Conservation (phyloP, 2,113 vertebrate species). For the Pongo abelii region DNA sequence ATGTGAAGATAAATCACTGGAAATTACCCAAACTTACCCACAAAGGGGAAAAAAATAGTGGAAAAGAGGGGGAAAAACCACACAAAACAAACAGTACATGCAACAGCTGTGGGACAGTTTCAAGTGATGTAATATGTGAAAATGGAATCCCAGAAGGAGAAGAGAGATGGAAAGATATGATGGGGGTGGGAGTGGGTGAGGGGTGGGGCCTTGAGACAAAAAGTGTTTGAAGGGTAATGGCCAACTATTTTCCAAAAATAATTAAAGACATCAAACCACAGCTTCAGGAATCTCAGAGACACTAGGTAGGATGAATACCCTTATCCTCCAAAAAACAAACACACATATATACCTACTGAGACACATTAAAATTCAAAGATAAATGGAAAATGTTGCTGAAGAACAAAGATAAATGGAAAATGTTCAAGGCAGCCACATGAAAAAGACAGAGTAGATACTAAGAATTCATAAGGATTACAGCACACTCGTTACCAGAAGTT, state of each 20-base stretch:
- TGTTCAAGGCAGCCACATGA: neutral
- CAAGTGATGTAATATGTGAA: neutral
- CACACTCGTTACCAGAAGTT: neutral
- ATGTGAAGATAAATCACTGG: neutral
- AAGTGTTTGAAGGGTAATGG: neutral
- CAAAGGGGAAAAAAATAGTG: neutral
- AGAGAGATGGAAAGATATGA: neutral
- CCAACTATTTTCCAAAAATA: neutral
- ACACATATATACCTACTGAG: neutral
- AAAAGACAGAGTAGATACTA: neutral
- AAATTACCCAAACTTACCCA: neutral
- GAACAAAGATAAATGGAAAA: neutral
- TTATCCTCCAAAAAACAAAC: neutral
- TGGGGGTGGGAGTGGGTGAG: neutral
- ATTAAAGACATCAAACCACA: neutral
- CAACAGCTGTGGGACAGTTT: neutral
- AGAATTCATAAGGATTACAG: neutral
- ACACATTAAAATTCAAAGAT: neutral
- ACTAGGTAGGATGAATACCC: neutral
- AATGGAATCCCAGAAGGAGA: neutral
- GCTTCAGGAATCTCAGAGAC: neutral
- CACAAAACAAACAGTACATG: neutral
- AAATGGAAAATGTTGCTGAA: neutral
- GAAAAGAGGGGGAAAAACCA: neutral
- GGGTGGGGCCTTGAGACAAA: neutral